These are phyloP conservation scores for Xylocopa sonorina DNA, from an alignment of 1,140 invertebrate species.

Conservation along the genomic window DNA sequence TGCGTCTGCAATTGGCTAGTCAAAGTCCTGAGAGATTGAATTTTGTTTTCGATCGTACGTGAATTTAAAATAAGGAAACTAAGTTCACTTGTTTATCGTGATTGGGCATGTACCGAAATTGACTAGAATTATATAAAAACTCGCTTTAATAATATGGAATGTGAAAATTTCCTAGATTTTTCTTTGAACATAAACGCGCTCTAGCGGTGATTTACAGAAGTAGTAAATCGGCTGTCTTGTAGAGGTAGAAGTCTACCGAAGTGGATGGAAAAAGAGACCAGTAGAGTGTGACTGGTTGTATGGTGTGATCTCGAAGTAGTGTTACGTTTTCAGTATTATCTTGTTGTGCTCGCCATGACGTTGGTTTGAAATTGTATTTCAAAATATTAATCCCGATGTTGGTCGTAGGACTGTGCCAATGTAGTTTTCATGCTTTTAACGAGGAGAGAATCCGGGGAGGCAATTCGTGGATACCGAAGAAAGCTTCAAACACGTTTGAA, in stretches of 20 bases:
- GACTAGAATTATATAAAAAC: neutral
- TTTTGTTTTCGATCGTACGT: neutral
- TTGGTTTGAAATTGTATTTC: slow-evolving; percentile 74
- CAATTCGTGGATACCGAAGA: slow-evolving; percentile 86
- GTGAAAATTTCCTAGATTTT: slow-evolving; percentile 7
- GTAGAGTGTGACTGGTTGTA: slow-evolving; percentile 52
- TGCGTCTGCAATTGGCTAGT: neutral
- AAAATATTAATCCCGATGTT: slow-evolving; percentile 84
- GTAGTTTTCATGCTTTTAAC: slow-evolving; percentile 84
- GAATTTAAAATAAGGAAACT: neutral
- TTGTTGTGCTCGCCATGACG: slow-evolving; percentile 77
- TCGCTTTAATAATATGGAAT: neutral
- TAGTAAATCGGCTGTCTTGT: slow-evolving; percentile 30
- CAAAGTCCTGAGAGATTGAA: neutral
- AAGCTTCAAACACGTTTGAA: slow-evolving; percentile 93
- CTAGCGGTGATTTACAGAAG: slow-evolving; percentile 18
- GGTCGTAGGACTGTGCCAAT: slow-evolving; percentile 85
- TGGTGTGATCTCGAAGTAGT: slow-evolving; percentile 48
- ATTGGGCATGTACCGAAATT: neutral
- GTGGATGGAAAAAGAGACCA: slow-evolving; percentile 53
- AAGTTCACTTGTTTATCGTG: neutral
- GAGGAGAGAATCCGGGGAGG: slow-evolving; percentile 83
- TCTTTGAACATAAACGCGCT: neutral
- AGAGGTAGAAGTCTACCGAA: slow-evolving; percentile 51
- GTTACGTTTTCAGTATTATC: slow-evolving; percentile 62